These are phyloP conservation scores for Diceros bicornis DNA, from an alignment of 2,797 vertebrate genomes.

Conservation along the genomic window DNA sequence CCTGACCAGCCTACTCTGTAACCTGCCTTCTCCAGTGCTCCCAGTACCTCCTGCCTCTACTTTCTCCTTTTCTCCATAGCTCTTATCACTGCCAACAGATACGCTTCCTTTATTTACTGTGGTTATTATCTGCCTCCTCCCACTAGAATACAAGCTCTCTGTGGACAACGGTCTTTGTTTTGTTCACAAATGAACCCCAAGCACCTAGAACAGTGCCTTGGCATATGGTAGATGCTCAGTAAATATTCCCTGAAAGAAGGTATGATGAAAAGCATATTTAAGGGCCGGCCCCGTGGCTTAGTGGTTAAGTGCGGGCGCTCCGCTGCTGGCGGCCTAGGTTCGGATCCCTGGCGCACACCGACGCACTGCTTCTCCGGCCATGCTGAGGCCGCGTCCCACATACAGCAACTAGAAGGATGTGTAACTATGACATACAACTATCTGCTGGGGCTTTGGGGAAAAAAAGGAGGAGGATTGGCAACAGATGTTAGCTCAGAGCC, in stretches of 20 bases:
- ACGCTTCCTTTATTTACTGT: no score
- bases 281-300: background rate
- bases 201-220: background rate
- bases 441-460: no score
- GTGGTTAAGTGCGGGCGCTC: no score
- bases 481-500: no score
- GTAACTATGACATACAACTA: no score
- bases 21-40: background rate
- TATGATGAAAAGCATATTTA: background rate
- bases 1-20: background rate
- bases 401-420: no score
- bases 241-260: background rate
- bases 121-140: background rate
- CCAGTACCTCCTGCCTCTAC: no score
- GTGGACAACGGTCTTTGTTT: background rate
- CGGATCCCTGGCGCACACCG: no score
- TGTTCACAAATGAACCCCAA: background rate
- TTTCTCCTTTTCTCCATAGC: background rate
- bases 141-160: background rate
- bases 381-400: no score
- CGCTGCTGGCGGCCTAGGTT: no score
- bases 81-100: rapidly evolving
- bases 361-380: no score
- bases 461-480: no score
- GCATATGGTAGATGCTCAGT: background rate